Evolutionary conservation across 2,113 vertebrate genomes (phyloP).

Genomic region (Syngnathus scovelli): DNA sequence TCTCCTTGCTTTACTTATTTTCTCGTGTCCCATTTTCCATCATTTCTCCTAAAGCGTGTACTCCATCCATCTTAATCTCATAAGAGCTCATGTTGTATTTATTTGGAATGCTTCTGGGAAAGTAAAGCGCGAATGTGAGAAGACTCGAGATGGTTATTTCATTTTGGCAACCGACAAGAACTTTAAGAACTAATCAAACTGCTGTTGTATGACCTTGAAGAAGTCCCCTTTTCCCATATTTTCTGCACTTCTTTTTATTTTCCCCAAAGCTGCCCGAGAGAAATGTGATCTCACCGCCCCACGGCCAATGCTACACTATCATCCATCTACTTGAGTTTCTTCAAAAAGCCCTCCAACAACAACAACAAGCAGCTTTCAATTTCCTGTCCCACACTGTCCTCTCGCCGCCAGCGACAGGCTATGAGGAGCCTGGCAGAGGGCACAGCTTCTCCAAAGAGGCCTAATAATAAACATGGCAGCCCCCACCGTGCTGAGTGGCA

Average conservation of each 20-base stretch:
- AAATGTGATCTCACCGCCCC: slow-evolving; percentile 28
- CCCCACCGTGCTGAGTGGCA: slow-evolving; percentile 43
- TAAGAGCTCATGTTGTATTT: slow-evolving; percentile 25
- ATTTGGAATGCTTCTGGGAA: slow-evolving; percentile 16
- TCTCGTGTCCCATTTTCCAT: slow-evolving; percentile 13
- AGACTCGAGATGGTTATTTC: slow-evolving; percentile 12
- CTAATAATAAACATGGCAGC: slow-evolving; percentile 50
- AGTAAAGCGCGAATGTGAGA: neutral
- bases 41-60: slow-evolving; percentile 2
- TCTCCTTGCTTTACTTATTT: neutral
- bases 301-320: slow-evolving; percentile 29
- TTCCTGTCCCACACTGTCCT: slow-evolving; percentile 25
- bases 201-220: slow-evolving; percentile 32
- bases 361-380: slow-evolving; percentile 48
- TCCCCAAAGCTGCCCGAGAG: slow-evolving; percentile 5
- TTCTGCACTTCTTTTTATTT: neutral
- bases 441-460: slow-evolving; percentile 36
- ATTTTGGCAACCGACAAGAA: neutral
- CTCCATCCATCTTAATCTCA: slow-evolving; percentile 17
- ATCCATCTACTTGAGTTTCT: slow-evolving; percentile 31
- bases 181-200: slow-evolving; percentile 12
- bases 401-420: slow-evolving; percentile 18
- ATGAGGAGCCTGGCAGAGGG: slow-evolving; percentile 34
- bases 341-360: slow-evolving; percentile 44
- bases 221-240: slow-evolving; percentile 6